A percentile compares a stretch with the other conserved stretches of the same genome.
Evolutionary conservation across 2,797 vertebrate genomes (phyloP).

Genomic region (Hippocampus kuda): DNA sequence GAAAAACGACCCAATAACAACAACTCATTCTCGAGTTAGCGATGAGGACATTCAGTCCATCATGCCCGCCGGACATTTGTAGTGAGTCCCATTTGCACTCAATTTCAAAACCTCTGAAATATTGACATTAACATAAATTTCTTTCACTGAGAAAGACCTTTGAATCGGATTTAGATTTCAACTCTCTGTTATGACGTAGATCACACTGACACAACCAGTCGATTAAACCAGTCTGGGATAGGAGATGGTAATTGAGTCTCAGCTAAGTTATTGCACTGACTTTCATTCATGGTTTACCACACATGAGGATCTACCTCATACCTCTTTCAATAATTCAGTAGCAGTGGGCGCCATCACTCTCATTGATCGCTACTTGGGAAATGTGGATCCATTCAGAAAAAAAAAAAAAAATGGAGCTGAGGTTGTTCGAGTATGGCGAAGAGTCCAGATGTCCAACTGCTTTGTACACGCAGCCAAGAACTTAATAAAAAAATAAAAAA

Average conservation of each 20-base stretch:
- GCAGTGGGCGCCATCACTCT: slow-evolving; percentile 2
- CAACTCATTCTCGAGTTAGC: background rate
- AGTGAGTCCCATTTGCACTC: slow-evolving; percentile 38
- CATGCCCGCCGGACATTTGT: slow-evolving; percentile 9
- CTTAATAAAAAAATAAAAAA: no score
- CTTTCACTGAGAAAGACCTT: slow-evolving; percentile 41
- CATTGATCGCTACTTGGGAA: slow-evolving; percentile 4
- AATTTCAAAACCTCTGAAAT: slow-evolving; percentile 27
- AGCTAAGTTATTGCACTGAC: slow-evolving; percentile 1
- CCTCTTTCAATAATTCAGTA: slow-evolving; percentile 5
- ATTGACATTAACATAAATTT: slow-evolving; percentile 46
- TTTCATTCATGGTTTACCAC: slow-evolving; percentile 25
- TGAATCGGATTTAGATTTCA: slow-evolving; percentile 31
- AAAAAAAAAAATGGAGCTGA: background rate
- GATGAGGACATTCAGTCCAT: slow-evolving; percentile 2
- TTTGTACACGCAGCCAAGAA: background rate
- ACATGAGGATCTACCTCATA: slow-evolving; percentile 29
- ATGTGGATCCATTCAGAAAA: background rate
- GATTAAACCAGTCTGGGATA: slow-evolving; percentile 29
- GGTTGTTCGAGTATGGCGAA: background rate
- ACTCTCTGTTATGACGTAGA: slow-evolving; percentile 27
- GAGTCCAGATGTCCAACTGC: background rate
- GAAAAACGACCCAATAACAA: background rate
- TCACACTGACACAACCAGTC: slow-evolving; percentile 29
- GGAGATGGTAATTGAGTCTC: slow-evolving; percentile 27